Base-by-base conservation (phyloP, 2,888 invertebrate genomes). In the Campoletis raptor region DNA sequence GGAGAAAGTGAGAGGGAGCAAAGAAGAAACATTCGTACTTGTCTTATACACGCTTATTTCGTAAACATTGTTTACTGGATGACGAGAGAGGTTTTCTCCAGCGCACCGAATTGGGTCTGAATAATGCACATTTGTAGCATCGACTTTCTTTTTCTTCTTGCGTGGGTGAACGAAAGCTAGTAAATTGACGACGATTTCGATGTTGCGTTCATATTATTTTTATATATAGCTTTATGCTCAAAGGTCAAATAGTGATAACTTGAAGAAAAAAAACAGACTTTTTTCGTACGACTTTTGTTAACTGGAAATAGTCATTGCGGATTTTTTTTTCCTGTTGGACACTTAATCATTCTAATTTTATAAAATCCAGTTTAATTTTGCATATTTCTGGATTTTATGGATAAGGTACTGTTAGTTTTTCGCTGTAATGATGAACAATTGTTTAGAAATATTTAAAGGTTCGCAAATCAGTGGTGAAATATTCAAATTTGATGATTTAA, bases 51-150 rank as follows among this genome's bases (percentile, higher is more conserved):
- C 48, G 18, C 24, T 18, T 70, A 85, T 82, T 85, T 48, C 73
- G 79, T 69, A 79, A 85, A 82, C 82, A 81, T 81, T 81, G 85
- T 81, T 82, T 61, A 74, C 73, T 36, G 73, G 61, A 79, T 81
- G 81, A 84, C 73, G 81, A 67, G 69, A 52, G 42, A 70, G 37
- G 69, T 74, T 73, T 64, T 67, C 70, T 74, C 24, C 7, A 52
- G 67, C 30, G 61, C 21, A 18, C 73, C 54, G 69, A 81, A 84
- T 81, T 74, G 73, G n/a, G 64, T 77, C 40, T 84, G 86, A 86
- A 84, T 81, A 86, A 84, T 86, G 73, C 37, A 86, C 69, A 78
- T 81, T 54, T 72, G 72, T 74, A 78, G 69, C 81, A 84, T 73
- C 54, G 80, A 45, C 66, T 81, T 61, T 61, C 61, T 1, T 37